Conservation (phyloP, 2,797 vertebrate species). For the Anguilla pacifica region DNA sequence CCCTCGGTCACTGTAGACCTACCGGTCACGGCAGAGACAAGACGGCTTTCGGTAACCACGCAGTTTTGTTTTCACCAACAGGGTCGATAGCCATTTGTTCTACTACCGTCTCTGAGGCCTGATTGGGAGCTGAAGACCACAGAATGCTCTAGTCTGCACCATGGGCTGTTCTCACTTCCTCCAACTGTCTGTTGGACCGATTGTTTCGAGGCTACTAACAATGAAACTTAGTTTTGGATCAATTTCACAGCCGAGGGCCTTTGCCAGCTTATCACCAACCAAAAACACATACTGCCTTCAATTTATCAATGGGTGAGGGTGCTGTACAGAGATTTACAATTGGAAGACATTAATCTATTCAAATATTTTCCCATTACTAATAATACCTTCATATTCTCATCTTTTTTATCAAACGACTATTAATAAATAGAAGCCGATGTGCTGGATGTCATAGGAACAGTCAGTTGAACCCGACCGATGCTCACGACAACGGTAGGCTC, state of each 20-base stretch:
- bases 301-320: neutral
- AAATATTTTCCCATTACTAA: neutral
- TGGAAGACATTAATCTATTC: neutral
- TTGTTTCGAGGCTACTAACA: neutral
- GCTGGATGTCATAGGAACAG: neutral
- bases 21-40: constrained; percentile 27
- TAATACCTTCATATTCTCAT: neutral
- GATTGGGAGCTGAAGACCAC: constrained; percentile 15
- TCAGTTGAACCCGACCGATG: neutral
- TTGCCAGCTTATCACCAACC: neutral
- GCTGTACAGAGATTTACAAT: neutral
- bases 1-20: constrained; percentile 65
- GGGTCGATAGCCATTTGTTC: constrained; percentile 6
- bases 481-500: neutral
- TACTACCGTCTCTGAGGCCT: constrained; percentile 16
- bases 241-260: neutral
- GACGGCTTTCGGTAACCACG: neutral
- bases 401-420: neutral
- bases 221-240: neutral
- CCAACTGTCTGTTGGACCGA: neutral
- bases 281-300: neutral
- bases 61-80: neutral
- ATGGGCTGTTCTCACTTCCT: constrained; percentile 14
- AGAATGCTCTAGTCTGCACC: constrained; percentile 12
- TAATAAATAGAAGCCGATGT: neutral